A percentile compares a stretch with the other conserved stretches of the same genome.
Evolutionary conservation across 2,888 invertebrate species (phyloP).

Genomic region (Gnatocerus cornutus): DNA sequence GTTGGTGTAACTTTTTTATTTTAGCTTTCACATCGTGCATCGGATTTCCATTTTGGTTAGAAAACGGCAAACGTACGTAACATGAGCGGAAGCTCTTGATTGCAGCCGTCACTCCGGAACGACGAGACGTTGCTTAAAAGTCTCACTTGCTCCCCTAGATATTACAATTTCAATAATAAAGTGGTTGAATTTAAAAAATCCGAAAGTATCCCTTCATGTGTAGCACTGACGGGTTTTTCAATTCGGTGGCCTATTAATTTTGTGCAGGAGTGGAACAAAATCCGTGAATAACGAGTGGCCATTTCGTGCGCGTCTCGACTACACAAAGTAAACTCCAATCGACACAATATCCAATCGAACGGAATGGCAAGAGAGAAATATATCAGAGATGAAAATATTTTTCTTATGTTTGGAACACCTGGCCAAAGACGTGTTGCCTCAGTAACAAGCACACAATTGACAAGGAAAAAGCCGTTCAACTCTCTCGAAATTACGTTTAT

Average conservation of each 20-base stretch:
- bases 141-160: constrained; percentile 17
- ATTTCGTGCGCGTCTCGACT: constrained; percentile 6
- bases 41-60: constrained; percentile 24
- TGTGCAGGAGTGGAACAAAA: constrained; percentile 12
- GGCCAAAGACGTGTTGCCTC: constrained; percentile 13
- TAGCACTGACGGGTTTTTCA: constrained; percentile 9
- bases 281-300: constrained; percentile 34
- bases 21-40: neutral
- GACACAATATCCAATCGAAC: constrained; percentile 8
- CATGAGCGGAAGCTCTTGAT: constrained; percentile 25
- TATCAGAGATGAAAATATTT: constrained; percentile 37
- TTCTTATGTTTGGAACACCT: constrained; percentile 39
- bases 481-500: neutral
- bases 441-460: constrained; percentile 25
- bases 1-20: neutral
- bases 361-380: constrained; percentile 15
- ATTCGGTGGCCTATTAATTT: constrained; percentile 1
- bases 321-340: constrained; percentile 26
- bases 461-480: neutral
- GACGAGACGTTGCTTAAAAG: constrained; percentile 17
- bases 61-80: constrained; percentile 8
- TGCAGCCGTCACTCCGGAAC: constrained; percentile 26
- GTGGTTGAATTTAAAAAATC: constrained; percentile 23
- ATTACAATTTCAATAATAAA: constrained; percentile 28
- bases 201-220: constrained; percentile 11